Evolutionary conservation across 2,797 vertebrate species (phyloP).

Genomic region (Tarsius wallacei): DNA sequence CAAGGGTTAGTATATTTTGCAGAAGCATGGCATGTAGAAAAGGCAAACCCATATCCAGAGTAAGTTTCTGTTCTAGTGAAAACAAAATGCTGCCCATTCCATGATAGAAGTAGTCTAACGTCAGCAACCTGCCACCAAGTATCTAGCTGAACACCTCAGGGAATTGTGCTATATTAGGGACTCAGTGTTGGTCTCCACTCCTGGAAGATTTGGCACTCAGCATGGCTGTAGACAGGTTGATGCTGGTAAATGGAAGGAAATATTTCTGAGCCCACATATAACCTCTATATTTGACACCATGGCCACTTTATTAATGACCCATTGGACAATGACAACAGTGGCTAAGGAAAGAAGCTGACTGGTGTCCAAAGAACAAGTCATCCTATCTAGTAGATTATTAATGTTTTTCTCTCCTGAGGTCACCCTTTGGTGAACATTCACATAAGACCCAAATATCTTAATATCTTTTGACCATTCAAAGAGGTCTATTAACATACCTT

Average conservation of each 20-base stretch:
- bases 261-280: neutral
- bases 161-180: neutral
- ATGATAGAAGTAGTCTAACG: neutral
- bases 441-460: neutral
- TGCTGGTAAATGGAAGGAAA: neutral
- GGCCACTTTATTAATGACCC: neutral
- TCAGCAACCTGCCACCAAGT: neutral
- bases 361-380: neutral
- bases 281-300: neutral
- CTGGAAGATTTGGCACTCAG: neutral
- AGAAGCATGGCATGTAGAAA: neutral
- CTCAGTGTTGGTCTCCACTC: neutral
- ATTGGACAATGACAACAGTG: neutral
- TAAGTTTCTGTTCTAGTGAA: neutral
- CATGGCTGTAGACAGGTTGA: neutral
- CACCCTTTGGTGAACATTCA: neutral
- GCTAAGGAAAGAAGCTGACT: neutral
- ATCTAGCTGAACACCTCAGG: neutral
- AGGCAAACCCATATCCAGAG: neutral
- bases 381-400: neutral
- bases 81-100: neutral
- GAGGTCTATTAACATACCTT: neutral
- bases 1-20: neutral
- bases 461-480: neutral
- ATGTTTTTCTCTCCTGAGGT: neutral